Percentiles rank a stretch among this genome's conserved stretches.
phyloP scores from a whole-genome alignment of 2,888 invertebrate species.

The Lycia hirtaria region DNA sequence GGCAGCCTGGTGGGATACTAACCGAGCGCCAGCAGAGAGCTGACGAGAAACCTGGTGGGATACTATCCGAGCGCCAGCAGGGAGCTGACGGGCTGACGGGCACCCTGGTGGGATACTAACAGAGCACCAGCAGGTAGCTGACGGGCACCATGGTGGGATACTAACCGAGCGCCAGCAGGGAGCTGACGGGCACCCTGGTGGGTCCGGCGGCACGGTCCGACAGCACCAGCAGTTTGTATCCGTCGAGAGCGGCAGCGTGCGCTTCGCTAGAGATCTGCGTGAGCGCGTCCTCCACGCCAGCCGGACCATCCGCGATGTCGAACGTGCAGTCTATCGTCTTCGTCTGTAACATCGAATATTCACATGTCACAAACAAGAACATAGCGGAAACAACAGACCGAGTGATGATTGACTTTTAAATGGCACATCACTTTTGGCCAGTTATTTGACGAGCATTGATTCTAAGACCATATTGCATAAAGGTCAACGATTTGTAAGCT shows the following conservation, averaged over 20 bases:
- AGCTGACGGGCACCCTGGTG: constrained; percentile 57
- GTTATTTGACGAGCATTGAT: too few relatives aligned
- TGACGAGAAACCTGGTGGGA: constrained; percentile 62
- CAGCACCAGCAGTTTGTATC: constrained; percentile 94
- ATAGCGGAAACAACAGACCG: too few relatives aligned
- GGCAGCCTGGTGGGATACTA: constrained; percentile 59
- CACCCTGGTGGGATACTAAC: constrained; percentile 17
- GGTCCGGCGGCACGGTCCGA: constrained; percentile 91
- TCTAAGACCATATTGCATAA: too few relatives aligned
- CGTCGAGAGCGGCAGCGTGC: constrained; percentile 89
- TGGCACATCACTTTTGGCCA: too few relatives aligned
- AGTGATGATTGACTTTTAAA: too few relatives aligned
- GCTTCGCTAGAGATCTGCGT: constrained; percentile 93
- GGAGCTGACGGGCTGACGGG: too few relatives aligned
- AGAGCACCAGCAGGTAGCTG: constrained; percentile 63
- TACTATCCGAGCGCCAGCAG: constrained; percentile 94
- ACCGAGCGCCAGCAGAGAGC: constrained; percentile 64
- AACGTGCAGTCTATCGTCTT: constrained; percentile 96
- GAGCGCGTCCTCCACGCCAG: constrained; percentile 92
- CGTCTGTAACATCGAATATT: constrained; percentile 68
- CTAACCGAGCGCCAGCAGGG: constrained; percentile 61
- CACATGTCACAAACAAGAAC: too few relatives aligned
- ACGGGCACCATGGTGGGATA: constrained; percentile 61
- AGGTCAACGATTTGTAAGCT: too few relatives aligned
- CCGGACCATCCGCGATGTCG: constrained; percentile 89